Conservation (phyloP, 2,888 invertebrate genomes). For the Diabrotica balteata region DNA sequence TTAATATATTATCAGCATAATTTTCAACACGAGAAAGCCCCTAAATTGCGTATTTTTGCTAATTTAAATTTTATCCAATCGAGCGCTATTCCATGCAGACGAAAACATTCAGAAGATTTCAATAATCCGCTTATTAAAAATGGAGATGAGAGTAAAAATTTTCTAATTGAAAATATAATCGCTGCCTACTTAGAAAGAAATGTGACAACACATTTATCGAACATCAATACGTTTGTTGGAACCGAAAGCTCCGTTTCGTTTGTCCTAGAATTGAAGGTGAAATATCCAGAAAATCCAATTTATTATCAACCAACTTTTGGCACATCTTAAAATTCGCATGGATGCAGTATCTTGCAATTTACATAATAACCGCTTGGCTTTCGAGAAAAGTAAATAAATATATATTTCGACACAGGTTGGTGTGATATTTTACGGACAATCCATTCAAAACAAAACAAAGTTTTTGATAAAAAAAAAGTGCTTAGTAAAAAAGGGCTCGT, state of each 20-base stretch:
- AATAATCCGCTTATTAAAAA: constrained; percentile 65
- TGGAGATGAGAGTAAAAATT: constrained; percentile 58
- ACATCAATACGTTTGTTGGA: constrained; percentile 60
- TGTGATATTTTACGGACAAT: constrained; percentile 72
- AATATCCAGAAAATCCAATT: constrained; percentile 70
- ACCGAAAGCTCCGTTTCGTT: constrained; percentile 61
- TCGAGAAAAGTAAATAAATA: constrained; percentile 73
- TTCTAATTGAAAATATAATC: constrained; percentile 64
- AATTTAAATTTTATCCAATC: constrained; percentile 63
- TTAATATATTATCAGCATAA: constrained; percentile 62
- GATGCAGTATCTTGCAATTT: constrained; percentile 88
- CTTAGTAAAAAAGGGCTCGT: too few species aligned
- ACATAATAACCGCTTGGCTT: constrained; percentile 76
- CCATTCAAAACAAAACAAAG: constrained; percentile 33
- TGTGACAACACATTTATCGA: constrained; percentile 63
- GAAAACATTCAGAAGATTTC: constrained; percentile 52
- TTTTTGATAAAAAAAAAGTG: too few species aligned
- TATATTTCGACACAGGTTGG: constrained; percentile 76
- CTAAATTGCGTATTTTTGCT: constrained; percentile 60
- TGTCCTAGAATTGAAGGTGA: constrained; percentile 60
- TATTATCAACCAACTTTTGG: constrained; percentile 76
- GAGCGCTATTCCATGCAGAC: constrained; percentile 60
- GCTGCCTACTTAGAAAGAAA: constrained; percentile 67
- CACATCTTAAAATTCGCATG: constrained; percentile 91
- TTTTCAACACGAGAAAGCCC: constrained; percentile 54